These are phyloP conservation scores for Hyposoter didymator DNA, from an alignment of 2,888 invertebrate species.

Conservation along the genomic window DNA sequence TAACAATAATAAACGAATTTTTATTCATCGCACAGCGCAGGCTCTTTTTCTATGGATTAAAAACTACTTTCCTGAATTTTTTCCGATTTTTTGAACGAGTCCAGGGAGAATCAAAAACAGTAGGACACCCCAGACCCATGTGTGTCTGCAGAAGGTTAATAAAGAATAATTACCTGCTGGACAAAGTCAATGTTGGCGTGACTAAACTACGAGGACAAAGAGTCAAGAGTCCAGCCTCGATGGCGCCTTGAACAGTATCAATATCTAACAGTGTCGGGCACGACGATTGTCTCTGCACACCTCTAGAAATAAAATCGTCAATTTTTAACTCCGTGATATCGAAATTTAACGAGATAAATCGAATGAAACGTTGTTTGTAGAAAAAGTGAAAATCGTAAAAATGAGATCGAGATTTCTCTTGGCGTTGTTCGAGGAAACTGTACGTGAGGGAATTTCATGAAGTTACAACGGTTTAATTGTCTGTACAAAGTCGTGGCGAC, in stretches of 20 bases:
- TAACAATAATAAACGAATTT: too few species aligned
- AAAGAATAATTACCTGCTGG: slow-evolving; percentile 88
- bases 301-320: slow-evolving; percentile 85
- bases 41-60: too few species aligned
- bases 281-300: slow-evolving; percentile 88
- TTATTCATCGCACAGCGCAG: too few species aligned
- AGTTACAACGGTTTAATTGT: background rate
- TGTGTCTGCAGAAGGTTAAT: slow-evolving; percentile 39
- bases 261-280: slow-evolving; percentile 84
- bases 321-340: background rate
- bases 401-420: background rate
- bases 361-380: too few species aligned
- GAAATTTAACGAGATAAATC: background rate
- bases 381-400: background rate
- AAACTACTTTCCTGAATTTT: too few species aligned
- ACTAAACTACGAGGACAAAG: slow-evolving; percentile 85
- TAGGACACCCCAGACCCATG: too few species aligned
- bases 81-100: too few species aligned
- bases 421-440: background rate
- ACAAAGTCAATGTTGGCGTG: slow-evolving; percentile 86
- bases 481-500: background rate
- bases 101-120: too few species aligned
- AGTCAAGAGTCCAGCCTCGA: slow-evolving; percentile 88
- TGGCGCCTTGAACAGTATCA: slow-evolving; percentile 90
- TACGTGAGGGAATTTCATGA: background rate